phyloP scores from a whole-genome alignment of 2,888 invertebrate genomes.

The Podabrus alpinus region DNA sequence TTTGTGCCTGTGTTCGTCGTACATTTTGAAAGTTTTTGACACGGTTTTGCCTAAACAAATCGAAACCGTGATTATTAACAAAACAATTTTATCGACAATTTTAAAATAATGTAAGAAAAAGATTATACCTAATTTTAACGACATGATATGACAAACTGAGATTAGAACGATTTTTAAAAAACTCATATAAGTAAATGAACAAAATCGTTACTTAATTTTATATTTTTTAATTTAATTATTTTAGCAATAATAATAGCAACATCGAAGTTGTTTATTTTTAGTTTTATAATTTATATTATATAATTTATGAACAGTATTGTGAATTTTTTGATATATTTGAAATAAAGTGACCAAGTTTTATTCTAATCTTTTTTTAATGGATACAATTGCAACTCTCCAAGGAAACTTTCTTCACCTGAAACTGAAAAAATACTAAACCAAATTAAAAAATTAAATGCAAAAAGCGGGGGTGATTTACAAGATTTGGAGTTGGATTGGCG shows the following conservation, averaged over 20 bases:
- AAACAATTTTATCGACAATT: not conserved
- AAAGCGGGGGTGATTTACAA: no score
- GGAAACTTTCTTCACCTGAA: no score
- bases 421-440: no score
- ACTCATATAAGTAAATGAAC: not conserved
- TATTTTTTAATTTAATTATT: not conserved
- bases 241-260: not conserved
- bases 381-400: no score
- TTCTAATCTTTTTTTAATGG: not conserved
- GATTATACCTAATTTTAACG: not conserved
- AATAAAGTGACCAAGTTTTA: not conserved
- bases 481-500: no score
- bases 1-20: not conserved
- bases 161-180: not conserved
- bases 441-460: no score
- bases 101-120: not conserved
- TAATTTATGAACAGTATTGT: not conserved
- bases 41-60: not conserved
- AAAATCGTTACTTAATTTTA: not conserved
- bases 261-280: not conserved
- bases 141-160: not conserved
- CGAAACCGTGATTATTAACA: not conserved
- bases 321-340: not conserved
- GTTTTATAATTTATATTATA: not conserved
- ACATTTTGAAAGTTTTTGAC: not conserved